phyloP scores from a whole-genome alignment of 2,888 invertebrate species.

The Piscicola geometra region DNA sequence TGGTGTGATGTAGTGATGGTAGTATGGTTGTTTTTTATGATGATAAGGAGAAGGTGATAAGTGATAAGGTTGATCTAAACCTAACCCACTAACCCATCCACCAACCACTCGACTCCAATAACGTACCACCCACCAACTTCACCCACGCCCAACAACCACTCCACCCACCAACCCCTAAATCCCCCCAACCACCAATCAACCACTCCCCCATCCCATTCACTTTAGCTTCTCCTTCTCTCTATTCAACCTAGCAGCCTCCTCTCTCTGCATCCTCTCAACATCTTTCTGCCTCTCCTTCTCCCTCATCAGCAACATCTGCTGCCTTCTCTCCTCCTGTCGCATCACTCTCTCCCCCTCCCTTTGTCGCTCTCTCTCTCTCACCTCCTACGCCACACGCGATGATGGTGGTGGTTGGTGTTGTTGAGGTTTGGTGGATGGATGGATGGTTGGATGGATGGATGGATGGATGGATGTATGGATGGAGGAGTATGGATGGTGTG shows the following conservation, averaged over 20 bases:
- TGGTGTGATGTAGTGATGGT: background rate
- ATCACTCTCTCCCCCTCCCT: constrained; percentile 66
- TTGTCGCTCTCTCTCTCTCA: constrained; percentile 61
- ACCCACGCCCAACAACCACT: too few species aligned
- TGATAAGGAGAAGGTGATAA: background rate
- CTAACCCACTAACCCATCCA: too few species aligned
- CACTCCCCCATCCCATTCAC: too few species aligned
- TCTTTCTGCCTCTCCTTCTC: constrained; percentile 68
- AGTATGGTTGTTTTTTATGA: too few species aligned
- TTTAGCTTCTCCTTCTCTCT: constrained; percentile 50
- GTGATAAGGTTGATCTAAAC: background rate
- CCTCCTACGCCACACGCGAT: constrained; percentile 50
- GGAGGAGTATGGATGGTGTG: background rate
- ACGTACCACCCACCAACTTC: too few species aligned
- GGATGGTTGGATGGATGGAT: too few species aligned
- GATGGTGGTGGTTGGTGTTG: background rate
- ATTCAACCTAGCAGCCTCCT: constrained; percentile 69
- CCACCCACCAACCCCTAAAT: too few species aligned
- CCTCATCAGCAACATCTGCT: constrained; percentile 61
- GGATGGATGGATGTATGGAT: too few species aligned
- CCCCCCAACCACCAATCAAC: too few species aligned
- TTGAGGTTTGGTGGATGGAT: background rate
- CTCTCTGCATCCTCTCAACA: constrained; percentile 74
- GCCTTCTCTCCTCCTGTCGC: constrained; percentile 74
- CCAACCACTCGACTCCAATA: too few species aligned